Evolutionary conservation across 2,113 vertebrate species (phyloP), one percentile per base, ranked within the genome.

Genomic region (Microtus oregoni): DNA sequence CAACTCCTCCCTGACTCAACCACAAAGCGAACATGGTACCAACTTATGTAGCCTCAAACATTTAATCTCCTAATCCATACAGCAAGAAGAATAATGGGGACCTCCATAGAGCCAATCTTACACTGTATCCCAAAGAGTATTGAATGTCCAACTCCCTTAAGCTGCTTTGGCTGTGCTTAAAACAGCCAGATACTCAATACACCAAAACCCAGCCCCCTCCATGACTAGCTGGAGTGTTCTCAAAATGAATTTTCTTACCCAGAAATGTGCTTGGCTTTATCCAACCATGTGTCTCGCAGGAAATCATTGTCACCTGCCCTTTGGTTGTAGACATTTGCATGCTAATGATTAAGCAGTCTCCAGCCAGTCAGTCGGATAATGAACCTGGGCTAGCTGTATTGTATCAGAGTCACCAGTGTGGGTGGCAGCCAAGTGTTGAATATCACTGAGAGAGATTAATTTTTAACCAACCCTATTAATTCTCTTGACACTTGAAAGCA

Each of bases 281-380:
- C 92, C 95, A 72, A 93, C 87, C 79, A 83, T 93, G 58, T 70
- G 75, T 88, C 95, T 96, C 86, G 35, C n/a, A 91, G n/a, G 75
- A 96, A 82, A 83, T 95, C 96, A 68, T 95, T 94, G 95, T 88
- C 83, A 92, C 96, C 94, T 98, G 94, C 94, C 85, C 93, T 41
- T 6, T 44, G 77, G 88, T 89, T 89, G 93, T 82, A 76, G 77
- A 92, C 88, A 97, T 98, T 98, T 97, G 91, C 92, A 97, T 97
- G 95, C 96, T 98, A 98, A 98, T 89, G 96, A 91, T 35, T 55
- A 76, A 96, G 91, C 94, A 65, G 61, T 79, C 79, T n/a, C 95
- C 75, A 93, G 95, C 98, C 97, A 97, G 93, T 98, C 68, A 97
- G 92, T 65, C 70, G 94, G 91, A 89, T 96, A 95, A 96, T 91